These are phyloP conservation scores for Caenorhabditis plicata DNA, from an alignment of 2,888 invertebrate genomes.

Conservation along the genomic window DNA sequence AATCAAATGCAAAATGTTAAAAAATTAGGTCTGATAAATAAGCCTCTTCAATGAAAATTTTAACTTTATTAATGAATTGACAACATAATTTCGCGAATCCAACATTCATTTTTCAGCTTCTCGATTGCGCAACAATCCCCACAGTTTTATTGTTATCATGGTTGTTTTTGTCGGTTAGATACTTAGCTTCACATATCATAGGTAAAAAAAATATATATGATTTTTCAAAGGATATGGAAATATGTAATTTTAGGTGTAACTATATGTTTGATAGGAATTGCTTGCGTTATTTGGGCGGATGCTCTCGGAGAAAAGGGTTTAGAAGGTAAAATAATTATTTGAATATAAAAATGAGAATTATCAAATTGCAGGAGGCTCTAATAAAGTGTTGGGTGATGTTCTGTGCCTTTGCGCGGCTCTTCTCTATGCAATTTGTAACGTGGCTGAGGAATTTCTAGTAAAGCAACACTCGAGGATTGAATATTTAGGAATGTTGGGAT, in stretches of 20 bases:
- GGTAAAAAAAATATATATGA: too few species aligned
- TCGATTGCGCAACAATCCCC: constrained; percentile 83
- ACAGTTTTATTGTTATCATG: constrained; percentile 79
- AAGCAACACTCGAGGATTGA: constrained; percentile 78
- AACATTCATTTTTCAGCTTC: constrained; percentile 73
- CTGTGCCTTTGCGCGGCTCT: constrained; percentile 77
- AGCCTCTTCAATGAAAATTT: too few species aligned
- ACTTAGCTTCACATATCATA: constrained; percentile 65
- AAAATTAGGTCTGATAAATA: too few species aligned
- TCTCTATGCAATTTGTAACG: constrained; percentile 70
- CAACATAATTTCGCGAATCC: too few species aligned
- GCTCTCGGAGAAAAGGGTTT: constrained; percentile 70
- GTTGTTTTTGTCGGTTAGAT: constrained; percentile 77
- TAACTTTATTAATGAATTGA: too few species aligned
- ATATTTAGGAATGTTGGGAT: constrained; percentile 80
- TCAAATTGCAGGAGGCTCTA: constrained; percentile 70
- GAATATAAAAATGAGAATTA: background rate
- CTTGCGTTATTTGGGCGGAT: constrained; percentile 82
- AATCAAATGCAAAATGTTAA: too few species aligned
- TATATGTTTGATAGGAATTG: constrained; percentile 80
- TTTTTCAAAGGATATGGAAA: too few species aligned
- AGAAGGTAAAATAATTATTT: constrained; percentile 25
- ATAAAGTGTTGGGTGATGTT: constrained; percentile 81
- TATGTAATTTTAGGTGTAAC: constrained; percentile 74
- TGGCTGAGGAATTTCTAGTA: constrained; percentile 80